phyloP scores from a whole-genome alignment of 2,113 vertebrate genomes.

The Otolemur garnettii region DNA sequence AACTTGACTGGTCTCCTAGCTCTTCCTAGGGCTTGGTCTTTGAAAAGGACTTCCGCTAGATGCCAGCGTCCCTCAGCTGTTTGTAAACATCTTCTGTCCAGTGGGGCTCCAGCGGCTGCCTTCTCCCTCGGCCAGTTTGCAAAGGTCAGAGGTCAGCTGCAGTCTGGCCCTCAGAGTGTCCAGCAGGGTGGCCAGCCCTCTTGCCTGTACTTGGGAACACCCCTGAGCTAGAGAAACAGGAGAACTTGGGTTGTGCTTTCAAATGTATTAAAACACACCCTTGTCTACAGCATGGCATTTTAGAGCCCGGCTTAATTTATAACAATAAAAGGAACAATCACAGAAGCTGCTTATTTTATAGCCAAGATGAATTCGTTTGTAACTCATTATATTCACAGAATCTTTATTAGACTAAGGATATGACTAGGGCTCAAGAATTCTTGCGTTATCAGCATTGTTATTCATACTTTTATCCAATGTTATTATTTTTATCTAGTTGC shows the following conservation, averaged over 20 bases:
- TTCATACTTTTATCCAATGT: constrained; percentile 51
- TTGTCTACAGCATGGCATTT: constrained; percentile 5
- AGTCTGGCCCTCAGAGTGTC: background rate
- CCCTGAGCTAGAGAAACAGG: background rate
- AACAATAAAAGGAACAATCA: constrained; percentile 52
- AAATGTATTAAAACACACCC: background rate
- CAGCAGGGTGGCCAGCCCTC: fast-evolving
- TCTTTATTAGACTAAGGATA: constrained; percentile 54
- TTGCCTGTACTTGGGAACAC: background rate
- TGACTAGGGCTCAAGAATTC: constrained; percentile 41
- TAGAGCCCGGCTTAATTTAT: constrained; percentile 61
- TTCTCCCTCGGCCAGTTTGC: background rate
- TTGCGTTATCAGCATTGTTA: constrained; percentile 46
- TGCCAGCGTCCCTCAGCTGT: too few species aligned
- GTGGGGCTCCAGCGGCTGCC: background rate
- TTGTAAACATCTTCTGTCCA: background rate
- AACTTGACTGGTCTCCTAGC: background rate
- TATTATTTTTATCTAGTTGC: constrained; percentile 63
- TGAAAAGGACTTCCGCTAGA: background rate
- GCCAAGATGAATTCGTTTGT: constrained; percentile 53
- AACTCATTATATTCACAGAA: constrained; percentile 56
- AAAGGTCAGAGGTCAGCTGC: background rate
- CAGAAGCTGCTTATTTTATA: constrained; percentile 62
- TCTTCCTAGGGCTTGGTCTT: background rate
- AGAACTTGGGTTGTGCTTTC: background rate